A percentile compares a stretch with the other conserved stretches of the same genome.
Evolutionary conservation across 2,888 invertebrate species (phyloP).

Genomic region (Dynastes hyllus): DNA sequence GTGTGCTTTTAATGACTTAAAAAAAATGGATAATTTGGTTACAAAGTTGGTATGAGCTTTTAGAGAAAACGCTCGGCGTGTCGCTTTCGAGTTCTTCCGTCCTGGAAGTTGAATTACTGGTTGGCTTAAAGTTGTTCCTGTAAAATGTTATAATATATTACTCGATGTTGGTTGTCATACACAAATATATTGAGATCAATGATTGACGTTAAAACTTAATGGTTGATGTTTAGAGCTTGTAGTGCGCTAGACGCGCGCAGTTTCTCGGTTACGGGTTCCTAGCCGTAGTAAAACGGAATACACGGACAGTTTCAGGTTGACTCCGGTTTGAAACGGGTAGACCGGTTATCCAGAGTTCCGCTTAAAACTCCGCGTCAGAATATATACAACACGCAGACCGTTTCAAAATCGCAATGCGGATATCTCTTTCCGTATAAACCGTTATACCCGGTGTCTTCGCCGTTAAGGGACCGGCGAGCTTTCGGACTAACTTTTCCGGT

Average conservation of each 20-base stretch:
- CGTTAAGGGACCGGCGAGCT: background rate
- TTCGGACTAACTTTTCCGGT: conserved; percentile 12
- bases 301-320: conserved; percentile 67
- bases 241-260: conserved; percentile 65
- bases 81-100: no score
- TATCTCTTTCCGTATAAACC: conserved; percentile 38
- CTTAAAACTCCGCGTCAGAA: conserved; percentile 38
- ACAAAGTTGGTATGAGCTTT: no score
- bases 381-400: conserved; percentile 52
- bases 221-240: conserved; percentile 63
- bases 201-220: conserved; percentile 64
- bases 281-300: conserved; percentile 32
- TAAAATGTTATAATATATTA: conserved; percentile 58
- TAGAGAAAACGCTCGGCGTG: no score
- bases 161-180: conserved; percentile 63
- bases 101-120: no score
- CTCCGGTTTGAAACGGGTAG: conserved; percentile 59
- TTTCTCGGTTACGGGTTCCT: conserved; percentile 51
- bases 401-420: conserved; percentile 57
- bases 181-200: conserved; percentile 67
- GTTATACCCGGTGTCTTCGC: conserved; percentile 10
- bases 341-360: conserved; percentile 37
- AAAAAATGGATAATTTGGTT: no score
- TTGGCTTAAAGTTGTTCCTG: conserved; percentile 56
- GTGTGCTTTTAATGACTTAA: no score